Percentiles rank a stretch among this genome's conserved stretches.
Evolutionary conservation across 2,797 vertebrate species (phyloP).

Genomic region (Chloroceryle amazona): DNA sequence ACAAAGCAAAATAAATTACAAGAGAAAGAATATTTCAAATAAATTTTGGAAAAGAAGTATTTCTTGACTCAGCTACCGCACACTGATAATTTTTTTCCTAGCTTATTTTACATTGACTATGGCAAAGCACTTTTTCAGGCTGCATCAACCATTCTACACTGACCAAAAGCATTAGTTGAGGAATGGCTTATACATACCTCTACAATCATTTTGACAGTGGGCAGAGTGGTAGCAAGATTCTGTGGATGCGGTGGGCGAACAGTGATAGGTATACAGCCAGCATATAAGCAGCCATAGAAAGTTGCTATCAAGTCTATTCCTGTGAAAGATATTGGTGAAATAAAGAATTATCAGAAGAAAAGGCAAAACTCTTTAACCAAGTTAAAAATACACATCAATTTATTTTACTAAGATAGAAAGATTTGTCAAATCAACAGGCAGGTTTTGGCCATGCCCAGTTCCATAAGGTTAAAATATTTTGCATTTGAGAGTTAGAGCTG

Average conservation of each 20-base stretch:
- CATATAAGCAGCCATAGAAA: constrained; percentile 96
- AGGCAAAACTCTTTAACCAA: neutral
- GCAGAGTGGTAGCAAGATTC: constrained; percentile 94
- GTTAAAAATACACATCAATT: neutral
- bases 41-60: neutral
- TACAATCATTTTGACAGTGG: constrained; percentile 98
- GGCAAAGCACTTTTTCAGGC: neutral
- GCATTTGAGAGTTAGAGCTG: neutral
- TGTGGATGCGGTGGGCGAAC: constrained; percentile 96
- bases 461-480: neutral
- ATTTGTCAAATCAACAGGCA: neutral
- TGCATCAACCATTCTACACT: neutral
- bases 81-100: neutral
- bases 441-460: neutral
- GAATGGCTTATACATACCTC: constrained; percentile 83
- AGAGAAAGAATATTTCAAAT: neutral
- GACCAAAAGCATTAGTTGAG: neutral
- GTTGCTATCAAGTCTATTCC: constrained; percentile 95
- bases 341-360: neutral
- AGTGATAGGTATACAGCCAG: constrained; percentile 93
- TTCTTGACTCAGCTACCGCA: neutral
- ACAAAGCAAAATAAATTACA: neutral
- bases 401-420: neutral
- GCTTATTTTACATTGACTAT: neutral
- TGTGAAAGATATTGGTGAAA: constrained; percentile 66